Evolutionary conservation across 2,113 vertebrate genomes (phyloP), one percentile per base, ranked within the genome.

Genomic region (Petroica traversi): DNA sequence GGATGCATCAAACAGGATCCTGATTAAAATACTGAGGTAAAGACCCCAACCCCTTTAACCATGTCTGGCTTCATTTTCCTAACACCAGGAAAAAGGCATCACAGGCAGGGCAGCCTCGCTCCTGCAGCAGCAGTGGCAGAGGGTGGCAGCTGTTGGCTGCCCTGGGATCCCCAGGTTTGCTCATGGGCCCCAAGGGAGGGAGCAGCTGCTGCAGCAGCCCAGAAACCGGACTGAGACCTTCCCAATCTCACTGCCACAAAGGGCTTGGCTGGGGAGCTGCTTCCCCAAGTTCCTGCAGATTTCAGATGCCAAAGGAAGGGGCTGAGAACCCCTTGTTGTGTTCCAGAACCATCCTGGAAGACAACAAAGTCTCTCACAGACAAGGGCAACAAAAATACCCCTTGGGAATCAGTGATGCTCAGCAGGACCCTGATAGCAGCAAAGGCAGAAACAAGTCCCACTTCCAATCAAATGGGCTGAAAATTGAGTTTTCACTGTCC

Each of bases 131-230:
- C 5, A 9, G 75, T 4, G 43, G 69, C 73, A 52, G 49, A 57
- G 88, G 31, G 38, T 24, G 85, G 18, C 85, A 93, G 95, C 89
- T 88, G 93, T 57, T 63, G 57, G 9, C 75, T 80, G 86, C 93
- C 86, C 86, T 12, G 71, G 28, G 43, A 9, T 24, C 9, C 43
- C 72, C 43, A 11, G 41, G 45, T 46, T 64, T 57, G 45, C 69
- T 79, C 4, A 3, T 5, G 29, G 83, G 22, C 48, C 4, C 18
- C 68, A 43, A 31, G 48, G 74, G 52, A 80, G 49, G n/a, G 51
- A 86, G 19, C 71, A 83, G 72, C 85, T 85, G 62, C 72, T 75
- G 46, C 62, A 59, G 48, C 57, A 45, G 72, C 49, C 17, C 4
- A 6, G 6, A 40, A 63, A 55, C 15, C 0, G 0, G 14, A 17